Evolutionary conservation across 2,888 invertebrate species (phyloP).

Genomic region (Noctua comes): DNA sequence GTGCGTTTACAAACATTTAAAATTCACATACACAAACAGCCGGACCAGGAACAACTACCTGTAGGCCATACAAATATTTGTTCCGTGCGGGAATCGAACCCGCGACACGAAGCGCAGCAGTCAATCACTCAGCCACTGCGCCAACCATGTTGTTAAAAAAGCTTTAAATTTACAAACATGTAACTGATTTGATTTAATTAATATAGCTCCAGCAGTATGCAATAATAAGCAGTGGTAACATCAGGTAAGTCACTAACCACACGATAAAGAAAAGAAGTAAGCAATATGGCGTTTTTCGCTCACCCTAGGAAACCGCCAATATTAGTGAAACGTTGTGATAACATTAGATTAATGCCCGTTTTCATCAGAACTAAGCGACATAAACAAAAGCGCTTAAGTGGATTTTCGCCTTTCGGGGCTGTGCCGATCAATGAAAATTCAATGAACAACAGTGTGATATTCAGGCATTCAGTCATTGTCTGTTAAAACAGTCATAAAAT

Average conservation of each 20-base stretch:
- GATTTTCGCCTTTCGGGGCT: neutral
- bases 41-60: too few relatives aligned
- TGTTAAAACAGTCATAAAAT: neutral
- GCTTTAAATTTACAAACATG: neutral
- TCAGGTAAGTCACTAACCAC: too few relatives aligned
- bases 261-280: too few relatives aligned
- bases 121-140: too few relatives aligned
- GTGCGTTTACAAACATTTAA: too few relatives aligned
- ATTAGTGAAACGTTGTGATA: neutral
- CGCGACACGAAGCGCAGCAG: too few relatives aligned
- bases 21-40: too few relatives aligned
- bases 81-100: too few relatives aligned
- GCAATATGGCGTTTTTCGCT: neutral
- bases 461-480: neutral
- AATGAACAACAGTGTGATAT: too few relatives aligned
- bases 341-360: neutral
- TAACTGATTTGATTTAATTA: neutral
- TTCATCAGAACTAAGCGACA: neutral
- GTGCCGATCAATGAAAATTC: neutral
- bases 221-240: neutral
- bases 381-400: neutral
- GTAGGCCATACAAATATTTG: too few relatives aligned
- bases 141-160: too few relatives aligned
- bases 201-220: neutral
- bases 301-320: neutral